Evolutionary conservation across 2,797 vertebrate species (phyloP), one percentile per base, ranked within the genome.

Genomic region (Eulemur albifrons): DNA sequence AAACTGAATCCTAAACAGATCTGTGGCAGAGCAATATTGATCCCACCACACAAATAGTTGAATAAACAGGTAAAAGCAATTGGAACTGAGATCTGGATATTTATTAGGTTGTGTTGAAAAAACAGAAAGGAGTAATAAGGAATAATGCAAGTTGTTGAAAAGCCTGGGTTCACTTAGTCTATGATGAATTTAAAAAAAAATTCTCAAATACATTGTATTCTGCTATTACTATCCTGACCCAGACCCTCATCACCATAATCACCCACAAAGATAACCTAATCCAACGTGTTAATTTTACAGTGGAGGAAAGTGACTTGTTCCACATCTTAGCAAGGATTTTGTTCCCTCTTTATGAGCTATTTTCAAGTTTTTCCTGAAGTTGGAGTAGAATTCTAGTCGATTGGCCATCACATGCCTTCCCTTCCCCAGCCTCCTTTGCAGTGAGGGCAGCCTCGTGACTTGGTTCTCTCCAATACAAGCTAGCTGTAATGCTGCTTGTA

Each of bases 71-170:
- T 30, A 67, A 85, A 94, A 81, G 25, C 23, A 83, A 57, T 50
- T 77, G 23, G 45, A 90, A 79, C n/a, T n/a, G 30, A 93, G 15
- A 43, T 69, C 35, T 35, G n/a, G 14, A 4, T 30, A 8, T 93
- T 90, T 54, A 82, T 32, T 81, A 93, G 23, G 18, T 61, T 23
- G 52, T 50, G 11, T 54, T 54, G 7, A 48, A 63, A 96, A 84
- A 72, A 52, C 57, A 59, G 57, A 59, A 59, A 59, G 30, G 48
- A 81, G 25, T 57, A 57, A 57, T 10, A 94, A 50, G 21, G 25
- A 69, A 84, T 75, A 67, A 48, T 52, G 21, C 17, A 57, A 63
- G 87, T 90, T 90, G 57, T 87, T 87, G 18, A 95, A 93, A 93
- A 90, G 18, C 18, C 27, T 65, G 25, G 30, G 2, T 14, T 90